Evolutionary conservation across 2,888 invertebrate genomes (phyloP).

Genomic region (Hypselothyrea guttata): DNA sequence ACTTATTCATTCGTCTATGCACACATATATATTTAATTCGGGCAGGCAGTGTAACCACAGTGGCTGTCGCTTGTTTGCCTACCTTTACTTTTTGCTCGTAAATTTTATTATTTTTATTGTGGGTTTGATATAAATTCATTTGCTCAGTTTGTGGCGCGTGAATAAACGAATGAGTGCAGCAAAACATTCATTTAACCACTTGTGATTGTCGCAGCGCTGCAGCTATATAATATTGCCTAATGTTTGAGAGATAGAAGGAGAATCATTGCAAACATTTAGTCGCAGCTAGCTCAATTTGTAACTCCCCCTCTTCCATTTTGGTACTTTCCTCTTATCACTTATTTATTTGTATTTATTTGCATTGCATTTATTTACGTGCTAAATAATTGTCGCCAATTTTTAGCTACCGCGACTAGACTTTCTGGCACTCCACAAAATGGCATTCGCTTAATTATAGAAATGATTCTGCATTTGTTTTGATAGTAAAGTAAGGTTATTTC

Average conservation of each 20-base stretch:
- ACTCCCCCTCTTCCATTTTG: background rate
- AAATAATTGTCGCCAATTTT: conserved; percentile 56
- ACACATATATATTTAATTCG: conserved; percentile 60
- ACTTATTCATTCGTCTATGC: background rate
- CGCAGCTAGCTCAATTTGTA: no score
- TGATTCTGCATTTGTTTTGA: conserved; percentile 20
- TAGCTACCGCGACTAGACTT: conserved; percentile 54
- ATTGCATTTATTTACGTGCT: conserved; percentile 50
- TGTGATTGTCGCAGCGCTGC: conserved; percentile 47
- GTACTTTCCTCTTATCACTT: no score
- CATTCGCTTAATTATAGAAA: conserved; percentile 47
- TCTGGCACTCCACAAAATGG: conserved; percentile 26
- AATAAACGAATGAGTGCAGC: conserved; percentile 76
- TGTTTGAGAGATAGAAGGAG: conserved; percentile 3
- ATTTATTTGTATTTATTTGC: conserved; percentile 36
- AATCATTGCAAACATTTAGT: background rate
- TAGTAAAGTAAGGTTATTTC: no score
- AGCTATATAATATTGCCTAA: conserved; percentile 30
- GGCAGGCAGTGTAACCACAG: conserved; percentile 45
- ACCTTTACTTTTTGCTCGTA: conserved; percentile 49
- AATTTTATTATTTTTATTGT: conserved; percentile 71
- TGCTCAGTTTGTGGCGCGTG: conserved; percentile 74
- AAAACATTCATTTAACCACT: conserved; percentile 72
- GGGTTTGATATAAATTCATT: conserved; percentile 70
- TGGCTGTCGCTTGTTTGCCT: background rate